Base-by-base conservation (phyloP, 64 coral and sea anemone species). In the Porites australiensis region DNA sequence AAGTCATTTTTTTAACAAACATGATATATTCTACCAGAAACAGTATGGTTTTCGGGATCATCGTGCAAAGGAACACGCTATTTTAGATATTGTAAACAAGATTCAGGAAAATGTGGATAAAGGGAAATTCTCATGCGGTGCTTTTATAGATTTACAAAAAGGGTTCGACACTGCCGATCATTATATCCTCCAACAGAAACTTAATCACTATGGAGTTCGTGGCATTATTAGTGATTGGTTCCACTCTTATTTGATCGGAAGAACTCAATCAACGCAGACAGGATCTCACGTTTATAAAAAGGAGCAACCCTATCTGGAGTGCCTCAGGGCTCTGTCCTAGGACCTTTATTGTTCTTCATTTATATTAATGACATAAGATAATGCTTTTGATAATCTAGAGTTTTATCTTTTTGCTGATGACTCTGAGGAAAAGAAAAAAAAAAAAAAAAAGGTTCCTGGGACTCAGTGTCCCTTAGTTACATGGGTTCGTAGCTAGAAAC, bases 301-400 rank as follows among this genome's bases (percentile, higher is more conserved):
- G 52, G 50, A 55, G 52, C 53, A 57, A 60, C 78, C 58, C 78
- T 82, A 23, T 82, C 20, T 58, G 78, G 78, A 7, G 78, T 82
- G 16, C 78, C 78, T n/a, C n/a, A n/a, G n/a, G n/a, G n/a, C n/a
- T n/a, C n/a, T n/a, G n/a, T n/a, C n/a, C n/a, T n/a, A n/a, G n/a
- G n/a, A n/a, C n/a, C n/a, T n/a, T n/a, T n/a, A n/a, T n/a, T n/a
- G n/a, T n/a, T n/a, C n/a, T n/a, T 11, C 78, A 82, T 57, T 82
- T 82, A 52, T 82, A 82, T 82, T 12, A 82, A 82, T 55, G 78
- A 79, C 19, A 79, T 79, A n/a, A 8, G 6, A 79, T 45, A 79
- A 79, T 50, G 21, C 43, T 20, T 54, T 7, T 18, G n/a, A 79
- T 45, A 79, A 45, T 6, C 77, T 50, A 43, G 22, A 19, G n/a